Conservation (phyloP, 30 jellyfish, hydroid and myxozoan genomes). For the Rhopilema esculentum region DNA sequence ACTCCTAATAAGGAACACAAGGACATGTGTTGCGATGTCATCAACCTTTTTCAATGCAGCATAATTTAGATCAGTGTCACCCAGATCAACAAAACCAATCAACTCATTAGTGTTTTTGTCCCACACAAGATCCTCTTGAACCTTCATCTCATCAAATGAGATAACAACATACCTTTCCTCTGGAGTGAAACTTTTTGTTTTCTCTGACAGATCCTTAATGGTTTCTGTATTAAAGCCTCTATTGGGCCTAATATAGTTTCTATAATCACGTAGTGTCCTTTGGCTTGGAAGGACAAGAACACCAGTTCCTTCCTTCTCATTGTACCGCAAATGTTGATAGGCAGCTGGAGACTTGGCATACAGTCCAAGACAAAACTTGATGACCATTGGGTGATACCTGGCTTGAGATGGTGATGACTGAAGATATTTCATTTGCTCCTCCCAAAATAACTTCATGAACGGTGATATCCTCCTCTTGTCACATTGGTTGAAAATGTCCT, state of each 20-base stretch:
- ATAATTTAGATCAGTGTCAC: slow-evolving; percentile 29
- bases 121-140: slow-evolving; percentile 34
- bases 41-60: slow-evolving; percentile 63
- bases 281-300: slow-evolving; percentile 74
- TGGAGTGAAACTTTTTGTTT: not conserved
- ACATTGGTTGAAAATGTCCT: slow-evolving; percentile 6
- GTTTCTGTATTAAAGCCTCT: slow-evolving; percentile 55
- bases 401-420: slow-evolving; percentile 32
- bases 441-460: slow-evolving; percentile 85
- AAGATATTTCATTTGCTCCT: slow-evolving; percentile 67
- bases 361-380: slow-evolving; percentile 57
- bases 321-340: too few relatives aligned
- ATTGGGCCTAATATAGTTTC: slow-evolving; percentile 55
- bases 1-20: slow-evolving; percentile 48
- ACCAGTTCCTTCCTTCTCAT: too few relatives aligned
- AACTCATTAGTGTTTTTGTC: slow-evolving; percentile 46
- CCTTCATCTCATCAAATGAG: slow-evolving; percentile 37
- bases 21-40: slow-evolving; percentile 64
- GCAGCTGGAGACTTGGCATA: too few relatives aligned
- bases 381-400: slow-evolving; percentile 79
- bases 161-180: slow-evolving; percentile 10
- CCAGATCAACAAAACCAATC: slow-evolving; percentile 46
- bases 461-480: slow-evolving; percentile 48
- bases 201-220: slow-evolving; percentile 26
- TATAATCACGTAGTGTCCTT: slow-evolving; percentile 73